Conservation (phyloP, 2,113 vertebrate genomes). For the Vulpes lagopus region DNA sequence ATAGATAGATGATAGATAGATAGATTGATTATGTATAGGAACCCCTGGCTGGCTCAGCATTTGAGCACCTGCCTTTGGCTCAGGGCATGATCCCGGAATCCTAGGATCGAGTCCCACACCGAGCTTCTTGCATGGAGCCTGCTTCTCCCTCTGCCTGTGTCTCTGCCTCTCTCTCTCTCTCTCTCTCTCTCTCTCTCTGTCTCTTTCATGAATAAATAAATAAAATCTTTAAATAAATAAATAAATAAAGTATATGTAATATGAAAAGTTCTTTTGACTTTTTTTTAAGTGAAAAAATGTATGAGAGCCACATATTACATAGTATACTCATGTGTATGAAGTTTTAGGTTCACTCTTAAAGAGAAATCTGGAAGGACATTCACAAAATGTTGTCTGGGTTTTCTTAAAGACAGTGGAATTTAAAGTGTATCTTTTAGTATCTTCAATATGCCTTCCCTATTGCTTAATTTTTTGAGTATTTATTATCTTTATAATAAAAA, state of each 20-base stretch:
- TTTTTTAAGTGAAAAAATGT: neutral
- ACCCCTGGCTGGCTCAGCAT: too few relatives aligned
- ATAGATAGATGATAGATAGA: too few relatives aligned
- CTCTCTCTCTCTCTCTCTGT: too few relatives aligned
- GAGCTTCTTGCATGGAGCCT: too few relatives aligned
- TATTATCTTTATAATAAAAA: slow-evolving; percentile 4
- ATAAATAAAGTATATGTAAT: neutral
- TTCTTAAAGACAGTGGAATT: neutral
- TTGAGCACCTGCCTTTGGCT: too few relatives aligned
- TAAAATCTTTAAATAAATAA: too few relatives aligned
- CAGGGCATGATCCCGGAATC: too few relatives aligned
- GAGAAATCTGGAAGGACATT: neutral
- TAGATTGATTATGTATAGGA: too few relatives aligned
- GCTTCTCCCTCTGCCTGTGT: too few relatives aligned
- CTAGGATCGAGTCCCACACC: too few relatives aligned
- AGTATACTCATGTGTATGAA: neutral
- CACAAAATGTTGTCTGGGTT: neutral
- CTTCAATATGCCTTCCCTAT: neutral
- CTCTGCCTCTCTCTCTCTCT: too few relatives aligned
- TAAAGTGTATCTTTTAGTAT: neutral
- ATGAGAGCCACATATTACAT: neutral
- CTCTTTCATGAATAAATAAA: too few relatives aligned
- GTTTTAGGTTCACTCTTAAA: neutral
- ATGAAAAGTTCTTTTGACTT: neutral
- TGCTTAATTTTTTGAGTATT: neutral